Evolutionary conservation across 2,113 vertebrate genomes (phyloP).

Genomic region (Ciconia stormi): DNA sequence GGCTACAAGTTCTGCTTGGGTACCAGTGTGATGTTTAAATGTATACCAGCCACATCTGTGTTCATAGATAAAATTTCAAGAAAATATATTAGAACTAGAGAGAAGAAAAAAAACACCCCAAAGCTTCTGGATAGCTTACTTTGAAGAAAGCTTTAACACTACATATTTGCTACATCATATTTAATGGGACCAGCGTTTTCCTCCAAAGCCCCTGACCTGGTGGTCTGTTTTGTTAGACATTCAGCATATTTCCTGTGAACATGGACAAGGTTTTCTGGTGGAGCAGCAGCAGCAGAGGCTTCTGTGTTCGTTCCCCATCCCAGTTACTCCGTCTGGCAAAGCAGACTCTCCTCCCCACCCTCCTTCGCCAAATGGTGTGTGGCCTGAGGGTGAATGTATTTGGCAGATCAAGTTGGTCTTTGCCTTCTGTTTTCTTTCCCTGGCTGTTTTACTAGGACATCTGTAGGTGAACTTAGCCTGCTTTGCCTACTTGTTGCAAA

Average conservation of each 20-base stretch:
- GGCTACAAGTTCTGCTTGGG: neutral
- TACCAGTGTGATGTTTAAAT: neutral
- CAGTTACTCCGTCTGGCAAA: neutral
- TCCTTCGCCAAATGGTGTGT: neutral
- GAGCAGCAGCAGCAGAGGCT: neutral
- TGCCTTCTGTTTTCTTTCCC: neutral
- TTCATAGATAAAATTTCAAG: neutral
- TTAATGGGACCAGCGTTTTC: neutral
- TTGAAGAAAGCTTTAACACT: neutral
- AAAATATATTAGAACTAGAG: neutral
- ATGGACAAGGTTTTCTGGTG: neutral
- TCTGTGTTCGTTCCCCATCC: neutral
- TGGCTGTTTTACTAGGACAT: neutral
- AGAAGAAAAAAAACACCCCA: fast-evolving
- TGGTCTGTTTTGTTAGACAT: neutral
- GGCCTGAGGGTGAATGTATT: conserved; percentile 23
- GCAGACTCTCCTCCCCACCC: neutral
- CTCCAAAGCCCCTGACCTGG: neutral
- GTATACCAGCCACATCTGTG: neutral
- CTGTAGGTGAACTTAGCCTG: conserved; percentile 37
- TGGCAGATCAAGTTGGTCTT: conserved; percentile 15
- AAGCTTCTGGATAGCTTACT: neutral
- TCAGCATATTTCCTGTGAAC: neutral
- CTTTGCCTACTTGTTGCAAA: neutral
- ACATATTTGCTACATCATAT: neutral